Evolutionary conservation across 2,797 vertebrate species (phyloP).

Genomic region (Sebastes hopkinsi): DNA sequence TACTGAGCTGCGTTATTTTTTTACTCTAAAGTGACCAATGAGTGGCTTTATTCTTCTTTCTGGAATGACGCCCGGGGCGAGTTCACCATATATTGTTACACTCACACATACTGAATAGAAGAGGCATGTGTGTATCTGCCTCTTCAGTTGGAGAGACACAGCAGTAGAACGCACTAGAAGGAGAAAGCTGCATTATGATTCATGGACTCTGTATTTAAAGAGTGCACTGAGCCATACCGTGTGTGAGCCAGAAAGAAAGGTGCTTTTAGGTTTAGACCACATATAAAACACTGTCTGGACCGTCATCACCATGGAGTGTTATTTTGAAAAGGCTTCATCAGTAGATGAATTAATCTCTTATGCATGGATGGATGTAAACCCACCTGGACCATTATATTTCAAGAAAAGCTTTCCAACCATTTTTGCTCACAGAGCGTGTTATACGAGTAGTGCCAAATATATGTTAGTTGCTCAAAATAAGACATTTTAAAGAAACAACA

Average conservation of each 20-base stretch:
- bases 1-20: conserved; percentile 11
- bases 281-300: conserved; percentile 31
- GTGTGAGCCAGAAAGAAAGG: conserved; percentile 32
- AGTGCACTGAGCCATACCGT: conserved; percentile 30
- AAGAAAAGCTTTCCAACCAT: neutral
- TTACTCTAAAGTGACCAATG: conserved; percentile 42
- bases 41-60: conserved; percentile 37
- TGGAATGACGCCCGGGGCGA: conserved; percentile 12
- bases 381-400: neutral
- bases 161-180: conserved; percentile 13
- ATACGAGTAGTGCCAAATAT: neutral
- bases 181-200: conserved; percentile 49
- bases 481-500: neutral
- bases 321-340: conserved; percentile 22
- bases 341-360: neutral
- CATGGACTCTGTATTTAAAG: conserved; percentile 42
- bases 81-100: conserved; percentile 19
- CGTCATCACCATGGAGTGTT: conserved; percentile 1
- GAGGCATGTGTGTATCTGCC: conserved; percentile 1
- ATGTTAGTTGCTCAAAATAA: neutral
- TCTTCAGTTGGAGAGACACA: conserved; percentile 32
- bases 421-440: neutral
- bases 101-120: neutral
- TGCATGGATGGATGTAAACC: neutral
- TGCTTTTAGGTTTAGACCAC: conserved; percentile 43